Evolutionary conservation across 2,888 invertebrate species (phyloP), one percentile per base, ranked within the genome.

Genomic region (Lepidocyrtinus sp.): DNA sequence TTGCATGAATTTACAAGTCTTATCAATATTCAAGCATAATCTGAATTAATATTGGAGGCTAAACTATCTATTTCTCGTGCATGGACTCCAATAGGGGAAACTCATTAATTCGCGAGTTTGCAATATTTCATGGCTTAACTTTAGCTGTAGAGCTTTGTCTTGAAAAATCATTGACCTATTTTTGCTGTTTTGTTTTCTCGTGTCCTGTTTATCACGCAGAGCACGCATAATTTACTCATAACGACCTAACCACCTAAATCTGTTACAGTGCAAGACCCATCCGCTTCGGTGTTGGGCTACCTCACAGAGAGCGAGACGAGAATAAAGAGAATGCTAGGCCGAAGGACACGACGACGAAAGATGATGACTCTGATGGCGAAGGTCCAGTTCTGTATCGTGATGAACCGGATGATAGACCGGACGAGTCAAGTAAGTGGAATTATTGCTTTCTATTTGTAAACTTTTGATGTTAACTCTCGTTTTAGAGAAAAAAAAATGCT

Each of bases 301-400:
- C 93, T 88, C 93, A 94, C 62, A 89, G 92, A 88, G 96, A 96
- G 89, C 95, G 96, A 90, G 96, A 96, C 89, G 96, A 96, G 90
- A 88, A 88, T 75, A 85, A 86, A 72, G 85, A 85, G 95, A 87
- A 86, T 75, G 75, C 85, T 15, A 81, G 80, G 77, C 85, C 87
- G 64, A 84, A 86, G 59, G 87, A 84, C 63, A 83, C 83, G 5
- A 70, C 82, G 3, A 84, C 85, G 63, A 87, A 87, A 72, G 87
- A 87, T 69, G 93, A 93, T 87, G 91, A 92, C 63, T 91, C 90
- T 84, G 90, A 92, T 89, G 84, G 79, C 64, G 86, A 86, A 79
- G 92, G 92, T 46, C 92, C 92, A 46, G 92, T 94, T 84, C 92
- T 94, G 85, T 94, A 95, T 90, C 91, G 94, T 86, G 93, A 93